These are phyloP conservation scores for Callitettix versicolor DNA, from an alignment of 1,140 invertebrate genomes.

Conservation along the genomic window DNA sequence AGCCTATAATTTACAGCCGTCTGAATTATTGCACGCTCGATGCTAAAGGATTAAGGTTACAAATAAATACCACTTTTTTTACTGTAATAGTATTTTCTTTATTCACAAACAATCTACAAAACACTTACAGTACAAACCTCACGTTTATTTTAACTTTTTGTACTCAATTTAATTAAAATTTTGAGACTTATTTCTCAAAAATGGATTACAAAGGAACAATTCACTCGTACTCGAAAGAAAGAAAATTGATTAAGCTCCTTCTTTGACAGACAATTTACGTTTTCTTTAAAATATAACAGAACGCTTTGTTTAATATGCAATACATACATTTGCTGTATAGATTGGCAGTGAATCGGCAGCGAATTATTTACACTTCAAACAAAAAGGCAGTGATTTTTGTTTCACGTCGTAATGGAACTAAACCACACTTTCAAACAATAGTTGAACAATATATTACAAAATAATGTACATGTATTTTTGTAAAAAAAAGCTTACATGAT, in stretches of 20 bases:
- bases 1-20: too few species aligned
- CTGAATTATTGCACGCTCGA: too few species aligned
- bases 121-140: slow-evolving; percentile 12
- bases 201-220: not conserved
- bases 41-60: too few species aligned
- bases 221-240: not conserved
- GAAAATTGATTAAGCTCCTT: not conserved
- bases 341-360: slow-evolving; percentile 12
- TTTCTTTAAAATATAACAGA: not conserved
- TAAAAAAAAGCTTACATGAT: not conserved
- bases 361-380: not conserved
- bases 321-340: too few species aligned
- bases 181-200: not conserved
- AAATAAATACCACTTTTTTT: too few species aligned
- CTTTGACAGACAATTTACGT: not conserved
- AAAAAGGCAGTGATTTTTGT: not conserved
- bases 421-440: not conserved
- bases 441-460: not conserved
- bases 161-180: slow-evolving; percentile 4
- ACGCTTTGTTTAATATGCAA: not conserved
- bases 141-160: slow-evolving; percentile 1
- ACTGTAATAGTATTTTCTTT: not conserved
- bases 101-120: slow-evolving; percentile 15
- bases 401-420: not conserved
- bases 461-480: not conserved